Conservation (phyloP, 1,140 invertebrate species). For the Pogonomyrmex californicus region DNA sequence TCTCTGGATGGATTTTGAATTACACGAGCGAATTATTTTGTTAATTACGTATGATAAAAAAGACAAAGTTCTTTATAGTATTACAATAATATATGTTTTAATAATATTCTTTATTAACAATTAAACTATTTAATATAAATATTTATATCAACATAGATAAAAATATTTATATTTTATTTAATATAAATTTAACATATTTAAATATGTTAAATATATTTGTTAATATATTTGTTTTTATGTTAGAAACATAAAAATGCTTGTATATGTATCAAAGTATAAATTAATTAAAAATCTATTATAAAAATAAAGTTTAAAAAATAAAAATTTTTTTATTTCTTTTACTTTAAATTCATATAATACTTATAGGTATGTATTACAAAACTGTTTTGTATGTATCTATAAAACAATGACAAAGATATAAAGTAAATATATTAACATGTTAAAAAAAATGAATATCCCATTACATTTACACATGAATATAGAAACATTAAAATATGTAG, state of each 20-base stretch:
- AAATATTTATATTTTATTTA: no score
- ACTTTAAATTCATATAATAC: background rate
- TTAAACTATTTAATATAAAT: background rate
- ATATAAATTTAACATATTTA: no score
- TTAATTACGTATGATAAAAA: conserved; percentile 4
- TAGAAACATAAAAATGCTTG: background rate
- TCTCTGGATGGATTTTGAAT: conserved; percentile 11
- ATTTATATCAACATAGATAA: no score
- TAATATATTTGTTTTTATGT: background rate
- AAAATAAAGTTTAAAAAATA: background rate
- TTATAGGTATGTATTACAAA: background rate
- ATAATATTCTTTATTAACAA: background rate
- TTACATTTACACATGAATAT: background rate
- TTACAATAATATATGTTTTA: background rate
- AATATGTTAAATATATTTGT: no score
- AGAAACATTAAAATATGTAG: conserved; percentile 20
- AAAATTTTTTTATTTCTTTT: background rate
- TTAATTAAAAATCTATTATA: background rate
- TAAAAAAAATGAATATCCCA: background rate
- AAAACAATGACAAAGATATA: background rate
- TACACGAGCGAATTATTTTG: background rate
- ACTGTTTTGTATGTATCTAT: background rate
- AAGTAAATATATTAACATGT: background rate
- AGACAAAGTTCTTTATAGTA: background rate
- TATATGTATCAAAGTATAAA: background rate